A percentile compares a stretch with the other conserved stretches of the same genome.
phyloP scores from a whole-genome alignment of 2,113 vertebrate genomes.

The Nycticryphes semicollaris region DNA sequence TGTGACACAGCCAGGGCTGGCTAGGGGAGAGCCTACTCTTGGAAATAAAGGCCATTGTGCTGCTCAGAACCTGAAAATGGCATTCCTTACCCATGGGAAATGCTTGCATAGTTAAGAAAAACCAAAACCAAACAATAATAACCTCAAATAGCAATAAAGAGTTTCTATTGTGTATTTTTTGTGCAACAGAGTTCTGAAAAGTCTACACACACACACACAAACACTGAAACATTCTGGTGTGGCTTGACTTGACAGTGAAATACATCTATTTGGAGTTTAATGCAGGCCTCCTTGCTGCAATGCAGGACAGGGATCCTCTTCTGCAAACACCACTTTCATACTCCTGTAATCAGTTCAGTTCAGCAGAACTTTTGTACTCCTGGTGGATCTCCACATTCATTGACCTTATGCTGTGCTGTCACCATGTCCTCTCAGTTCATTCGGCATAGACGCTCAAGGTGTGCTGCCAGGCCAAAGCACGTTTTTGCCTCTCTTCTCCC shows the following conservation, averaged over 20 bases:
- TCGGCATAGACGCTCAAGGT: not conserved
- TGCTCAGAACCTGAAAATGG: not conserved
- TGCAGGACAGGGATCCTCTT: not conserved
- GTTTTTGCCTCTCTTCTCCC: not conserved
- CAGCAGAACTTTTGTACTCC: not conserved
- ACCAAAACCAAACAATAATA: not conserved
- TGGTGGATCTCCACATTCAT: not conserved
- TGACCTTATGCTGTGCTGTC: not conserved
- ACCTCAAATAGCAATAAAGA: not conserved
- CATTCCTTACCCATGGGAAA: not conserved
- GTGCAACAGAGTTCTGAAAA: not conserved
- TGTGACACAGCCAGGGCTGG: not conserved
- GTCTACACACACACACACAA: not conserved
- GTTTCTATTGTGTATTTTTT: not conserved
- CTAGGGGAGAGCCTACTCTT: not conserved
- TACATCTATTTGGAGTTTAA: not conserved
- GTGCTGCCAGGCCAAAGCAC: rapidly evolving
- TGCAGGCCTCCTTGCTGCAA: not conserved
- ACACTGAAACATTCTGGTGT: not conserved
- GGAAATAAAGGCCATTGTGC: not conserved
- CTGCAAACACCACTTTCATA: not conserved
- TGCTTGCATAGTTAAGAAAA: not conserved
- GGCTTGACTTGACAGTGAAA: not conserved
- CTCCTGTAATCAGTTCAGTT: not conserved
- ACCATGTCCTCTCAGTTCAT: rapidly evolving